Evolutionary conservation across 2,888 invertebrate species (phyloP).

Genomic region (Eristalis pertinax): DNA sequence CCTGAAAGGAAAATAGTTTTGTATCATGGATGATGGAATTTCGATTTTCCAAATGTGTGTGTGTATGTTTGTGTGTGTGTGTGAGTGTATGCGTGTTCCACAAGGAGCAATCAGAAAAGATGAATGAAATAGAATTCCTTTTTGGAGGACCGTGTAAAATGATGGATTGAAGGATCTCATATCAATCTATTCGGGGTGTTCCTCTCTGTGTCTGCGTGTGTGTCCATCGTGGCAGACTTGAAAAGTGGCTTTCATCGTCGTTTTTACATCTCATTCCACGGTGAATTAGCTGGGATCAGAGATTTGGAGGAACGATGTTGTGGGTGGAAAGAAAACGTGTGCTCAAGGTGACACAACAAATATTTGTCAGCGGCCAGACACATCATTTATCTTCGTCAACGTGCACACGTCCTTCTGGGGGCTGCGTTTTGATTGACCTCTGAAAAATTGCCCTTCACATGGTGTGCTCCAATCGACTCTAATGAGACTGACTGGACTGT

Average conservation of each 20-base stretch:
- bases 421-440: too few relatives aligned
- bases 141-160: constrained; percentile 40
- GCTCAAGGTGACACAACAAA: constrained; percentile 45
- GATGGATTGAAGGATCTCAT: constrained; percentile 49
- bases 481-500: neutral
- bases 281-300: constrained; percentile 31
- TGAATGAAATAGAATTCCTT: neutral
- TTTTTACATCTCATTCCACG: constrained; percentile 27
- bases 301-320: neutral
- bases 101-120: constrained; percentile 37
- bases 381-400: neutral
- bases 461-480: neutral
- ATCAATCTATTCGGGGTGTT: constrained; percentile 36
- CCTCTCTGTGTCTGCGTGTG: neutral
- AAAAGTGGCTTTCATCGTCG: too few relatives aligned
- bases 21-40: constrained; percentile 54
- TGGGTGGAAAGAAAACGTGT: neutral
- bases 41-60: constrained; percentile 40
- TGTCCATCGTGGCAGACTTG: too few relatives aligned
- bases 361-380: neutral
- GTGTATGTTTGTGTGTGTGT: too few relatives aligned
- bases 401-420: too few relatives aligned
- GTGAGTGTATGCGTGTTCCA: too few relatives aligned
- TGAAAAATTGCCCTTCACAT: too few relatives aligned
- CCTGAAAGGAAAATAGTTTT: constrained; percentile 57